phyloP scores from a whole-genome alignment of 2,888 invertebrate species.

The Silvanus unidentatus region DNA sequence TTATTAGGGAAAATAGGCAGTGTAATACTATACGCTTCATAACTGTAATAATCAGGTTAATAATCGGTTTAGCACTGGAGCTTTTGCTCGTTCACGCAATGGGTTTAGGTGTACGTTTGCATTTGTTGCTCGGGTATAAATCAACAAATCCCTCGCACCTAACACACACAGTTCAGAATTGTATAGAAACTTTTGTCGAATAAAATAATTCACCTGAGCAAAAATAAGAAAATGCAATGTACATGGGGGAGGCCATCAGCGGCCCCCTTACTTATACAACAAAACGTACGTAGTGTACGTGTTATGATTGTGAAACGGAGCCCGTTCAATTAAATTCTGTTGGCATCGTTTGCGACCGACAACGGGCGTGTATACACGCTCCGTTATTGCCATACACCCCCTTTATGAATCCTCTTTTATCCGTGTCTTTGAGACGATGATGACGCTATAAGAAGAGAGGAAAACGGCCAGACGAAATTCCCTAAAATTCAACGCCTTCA shows the following conservation, averaged over 20 bases:
- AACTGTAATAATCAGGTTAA: no score
- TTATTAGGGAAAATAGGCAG: no score
- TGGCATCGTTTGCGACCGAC: conserved; percentile 35
- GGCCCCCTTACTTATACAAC: conserved; percentile 7
- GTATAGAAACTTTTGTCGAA: no score
- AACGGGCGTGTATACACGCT: conserved; percentile 34
- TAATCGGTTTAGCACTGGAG: no score
- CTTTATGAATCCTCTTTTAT: conserved; percentile 25
- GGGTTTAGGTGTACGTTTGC: no score
- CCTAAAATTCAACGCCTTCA: conserved; percentile 18
- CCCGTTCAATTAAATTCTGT: conserved; percentile 34
- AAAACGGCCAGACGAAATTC: conserved; percentile 11
- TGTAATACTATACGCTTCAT: no score
- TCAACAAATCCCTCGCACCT: no score
- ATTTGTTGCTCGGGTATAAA: no score
- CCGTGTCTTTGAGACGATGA: conserved; percentile 21
- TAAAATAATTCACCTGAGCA: no score
- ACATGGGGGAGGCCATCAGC: no score
- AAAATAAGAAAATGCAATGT: background rate
- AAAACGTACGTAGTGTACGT: conserved; percentile 32
- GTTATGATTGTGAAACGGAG: conserved; percentile 32
- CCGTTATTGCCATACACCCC: conserved; percentile 27
- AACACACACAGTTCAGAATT: no score
- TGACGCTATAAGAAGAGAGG: conserved; percentile 1
- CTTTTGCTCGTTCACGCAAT: no score